Base-by-base conservation (phyloP, 2,113 vertebrate genomes). In the Taurulus bubalis region DNA sequence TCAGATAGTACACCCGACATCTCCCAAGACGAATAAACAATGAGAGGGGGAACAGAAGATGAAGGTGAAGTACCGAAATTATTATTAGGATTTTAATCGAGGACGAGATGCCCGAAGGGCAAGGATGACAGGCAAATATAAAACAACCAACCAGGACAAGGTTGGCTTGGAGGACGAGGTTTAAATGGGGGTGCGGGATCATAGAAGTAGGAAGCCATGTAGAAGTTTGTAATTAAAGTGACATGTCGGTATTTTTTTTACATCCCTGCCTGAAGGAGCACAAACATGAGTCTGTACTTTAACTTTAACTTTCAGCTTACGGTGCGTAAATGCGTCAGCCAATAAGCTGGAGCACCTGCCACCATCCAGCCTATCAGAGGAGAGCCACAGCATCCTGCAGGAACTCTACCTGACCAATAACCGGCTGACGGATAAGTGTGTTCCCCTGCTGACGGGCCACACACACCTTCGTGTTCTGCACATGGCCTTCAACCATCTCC, bases 341-440 rank as follows among this genome's bases (percentile, higher is more conserved):
- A 99, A 99, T 93, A 97, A 96, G 88, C 94, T 99, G 91, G 98
- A 99, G 95, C 96, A 85, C 79, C 94, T 99, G 85, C 98, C 98
- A 16, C 95, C 97, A 47, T 97, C 98, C 88, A 96, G 96, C 20
- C 94, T 97, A 67, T 98, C 98, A 26, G 98, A 99, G 85, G 98
- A 99, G 88, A 97, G 96, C 26, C 95, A 87, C 80, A 99, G 98
- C 90, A 93, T 96, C 90, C 92, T 99, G 63, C 98, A 99, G 93
- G 98, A 99, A 80, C 86, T 99, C 65, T 99, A 99, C 85, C 85
- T 99, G 93, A 99, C 98, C 69, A 99, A 98, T 59, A 99, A 99
- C 95, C 94, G 92, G 82, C 97, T 99, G 89, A 98, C 97, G 0
- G 98, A 99, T 85, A 99, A 99, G 87, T 98, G 98, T 58, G 97